These are phyloP conservation scores for Caenorhabditis wallacei DNA, from an alignment of 2,888 invertebrate species.

Conservation along the genomic window DNA sequence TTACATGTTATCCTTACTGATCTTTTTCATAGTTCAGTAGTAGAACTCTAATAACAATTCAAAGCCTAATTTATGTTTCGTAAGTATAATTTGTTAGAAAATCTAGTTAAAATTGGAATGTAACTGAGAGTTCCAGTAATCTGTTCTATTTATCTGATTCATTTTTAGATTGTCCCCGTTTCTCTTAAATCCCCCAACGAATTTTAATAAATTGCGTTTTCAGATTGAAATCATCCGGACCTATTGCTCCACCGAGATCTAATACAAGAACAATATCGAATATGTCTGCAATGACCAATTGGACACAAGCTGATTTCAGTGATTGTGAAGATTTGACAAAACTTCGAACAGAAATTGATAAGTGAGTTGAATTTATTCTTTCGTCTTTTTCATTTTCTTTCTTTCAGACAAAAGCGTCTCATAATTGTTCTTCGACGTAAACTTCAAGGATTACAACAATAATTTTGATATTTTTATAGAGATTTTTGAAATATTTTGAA, in stretches of 20 bases:
- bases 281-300: constrained; percentile 70
- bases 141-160: too few species aligned
- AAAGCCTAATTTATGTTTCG: too few species aligned
- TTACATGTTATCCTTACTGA: constrained; percentile 3
- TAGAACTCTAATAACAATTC: too few species aligned
- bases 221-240: constrained; percentile 50
- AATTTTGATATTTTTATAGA: constrained; percentile 1
- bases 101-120: too few species aligned
- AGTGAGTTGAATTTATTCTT: constrained; percentile 33
- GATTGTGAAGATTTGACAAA: constrained; percentile 69
- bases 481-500: not conserved
- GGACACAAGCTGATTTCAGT: constrained; percentile 69
- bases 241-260: constrained; percentile 63
- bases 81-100: too few species aligned
- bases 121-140: too few species aligned
- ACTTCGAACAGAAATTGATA: constrained; percentile 68
- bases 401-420: constrained; percentile 79
- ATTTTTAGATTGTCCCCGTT: not conserved
- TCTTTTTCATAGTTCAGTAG: not conserved
- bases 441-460: constrained; percentile 73
- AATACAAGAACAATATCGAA: constrained; percentile 66
- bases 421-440: constrained; percentile 80
- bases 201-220: not conserved
- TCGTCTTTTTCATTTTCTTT: not conserved
- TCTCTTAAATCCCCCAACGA: not conserved